Conservation (phyloP, 2,797 vertebrate species). For the Molothrus aeneus region DNA sequence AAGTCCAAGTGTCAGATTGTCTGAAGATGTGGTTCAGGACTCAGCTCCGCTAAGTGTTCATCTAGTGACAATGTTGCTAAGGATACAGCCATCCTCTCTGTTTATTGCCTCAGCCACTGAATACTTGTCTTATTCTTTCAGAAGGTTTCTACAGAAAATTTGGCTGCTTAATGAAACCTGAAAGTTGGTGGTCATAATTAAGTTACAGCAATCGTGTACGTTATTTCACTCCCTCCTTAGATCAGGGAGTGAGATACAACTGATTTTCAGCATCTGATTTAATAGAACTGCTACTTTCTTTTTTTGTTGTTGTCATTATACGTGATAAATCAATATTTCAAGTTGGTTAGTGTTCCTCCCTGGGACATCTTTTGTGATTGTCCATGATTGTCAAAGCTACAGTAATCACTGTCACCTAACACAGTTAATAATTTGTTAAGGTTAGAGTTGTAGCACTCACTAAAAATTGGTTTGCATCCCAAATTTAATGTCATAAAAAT, state of each 20-base stretch:
- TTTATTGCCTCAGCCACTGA: not conserved
- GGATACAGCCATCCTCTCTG: not conserved
- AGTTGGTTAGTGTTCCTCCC: not conserved
- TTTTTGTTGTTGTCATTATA: not conserved
- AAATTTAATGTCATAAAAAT: conserved; percentile 7
- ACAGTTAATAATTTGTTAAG: not conserved
- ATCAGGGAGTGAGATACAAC: not conserved
- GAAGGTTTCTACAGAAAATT: not conserved
- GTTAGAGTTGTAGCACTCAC: not conserved
- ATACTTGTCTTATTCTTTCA: not conserved
- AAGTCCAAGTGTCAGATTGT: conserved; percentile 20
- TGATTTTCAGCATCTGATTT: not conserved
- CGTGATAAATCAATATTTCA: not conserved
- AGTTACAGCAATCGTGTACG: not conserved
- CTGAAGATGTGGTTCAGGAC: not conserved
- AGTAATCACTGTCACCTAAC: not conserved
- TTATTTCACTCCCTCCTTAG: not conserved
- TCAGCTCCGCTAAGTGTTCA: not conserved
- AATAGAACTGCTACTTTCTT: not conserved
- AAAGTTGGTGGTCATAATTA: not conserved
- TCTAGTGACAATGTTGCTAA: not conserved
- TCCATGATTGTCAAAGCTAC: not conserved
- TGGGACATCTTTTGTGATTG: not conserved
- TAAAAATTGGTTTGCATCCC: not conserved
- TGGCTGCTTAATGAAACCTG: not conserved